Percentiles rank a stretch among this genome's conserved stretches.
These are phyloP conservation scores for Graptemys geographica DNA, from an alignment of 2,797 vertebrate species.

Conservation along the genomic window DNA sequence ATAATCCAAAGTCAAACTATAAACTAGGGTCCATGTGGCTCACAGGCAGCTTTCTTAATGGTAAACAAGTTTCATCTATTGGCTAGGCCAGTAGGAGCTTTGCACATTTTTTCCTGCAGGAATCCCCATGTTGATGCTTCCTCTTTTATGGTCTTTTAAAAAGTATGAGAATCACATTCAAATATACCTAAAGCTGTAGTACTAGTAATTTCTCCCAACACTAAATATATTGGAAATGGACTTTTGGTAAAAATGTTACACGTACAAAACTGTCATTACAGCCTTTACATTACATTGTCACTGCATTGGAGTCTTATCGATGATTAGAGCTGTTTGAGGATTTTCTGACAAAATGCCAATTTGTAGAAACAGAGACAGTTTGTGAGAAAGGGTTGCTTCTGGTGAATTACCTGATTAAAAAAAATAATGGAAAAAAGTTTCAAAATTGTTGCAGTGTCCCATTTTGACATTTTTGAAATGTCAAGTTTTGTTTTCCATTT, in stretches of 20 bases:
- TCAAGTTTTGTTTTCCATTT: background rate
- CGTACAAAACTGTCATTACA: background rate
- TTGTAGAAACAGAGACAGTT: background rate
- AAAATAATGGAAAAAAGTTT: background rate
- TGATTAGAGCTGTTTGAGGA: background rate
- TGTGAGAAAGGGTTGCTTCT: background rate
- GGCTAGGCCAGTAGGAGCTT: background rate
- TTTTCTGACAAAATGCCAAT: background rate
- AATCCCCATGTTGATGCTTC: background rate
- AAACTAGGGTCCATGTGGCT: background rate
- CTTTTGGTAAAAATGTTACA: background rate
- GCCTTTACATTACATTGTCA: background rate
- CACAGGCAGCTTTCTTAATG: background rate
- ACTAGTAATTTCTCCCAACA: background rate
- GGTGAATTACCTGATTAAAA: background rate
- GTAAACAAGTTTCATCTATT: background rate
- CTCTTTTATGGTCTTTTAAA: constrained; percentile 23
- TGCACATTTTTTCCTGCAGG: background rate
- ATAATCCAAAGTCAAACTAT: background rate
- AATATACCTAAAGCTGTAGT: background rate
- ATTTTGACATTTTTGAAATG: background rate
- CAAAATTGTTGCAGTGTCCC: background rate
- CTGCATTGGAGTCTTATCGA: background rate
- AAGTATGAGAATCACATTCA: background rate
- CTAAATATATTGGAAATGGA: background rate